Percentiles rank a stretch among this genome's conserved stretches.
These are phyloP conservation scores for Fukomys damarensis DNA, from an alignment of 2,113 vertebrate genomes.

Conservation along the genomic window DNA sequence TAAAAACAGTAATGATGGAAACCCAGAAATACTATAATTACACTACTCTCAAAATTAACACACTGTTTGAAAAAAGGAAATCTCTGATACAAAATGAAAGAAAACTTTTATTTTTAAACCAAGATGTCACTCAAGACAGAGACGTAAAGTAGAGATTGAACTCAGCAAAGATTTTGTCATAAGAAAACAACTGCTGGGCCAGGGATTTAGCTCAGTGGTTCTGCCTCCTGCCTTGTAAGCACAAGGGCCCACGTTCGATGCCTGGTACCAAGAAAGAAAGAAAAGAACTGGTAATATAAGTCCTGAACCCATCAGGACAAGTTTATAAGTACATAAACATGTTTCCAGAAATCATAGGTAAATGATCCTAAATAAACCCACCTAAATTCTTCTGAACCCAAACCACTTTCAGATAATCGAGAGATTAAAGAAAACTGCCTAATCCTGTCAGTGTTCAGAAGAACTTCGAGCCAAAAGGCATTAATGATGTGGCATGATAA, in stretches of 20 bases:
- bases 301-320: neutral
- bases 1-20: constrained; percentile 8
- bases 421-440: neutral
- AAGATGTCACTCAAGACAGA: neutral
- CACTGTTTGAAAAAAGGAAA: constrained; percentile 25
- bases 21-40: neutral
- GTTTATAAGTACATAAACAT: constrained; percentile 2
- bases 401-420: neutral
- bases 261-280: no score
- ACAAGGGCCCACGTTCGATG: no score
- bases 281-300: neutral
- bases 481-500: neutral
- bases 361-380: constrained; percentile 6
- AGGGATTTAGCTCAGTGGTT: no score
- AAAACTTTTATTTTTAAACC: neutral
- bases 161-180: neutral
- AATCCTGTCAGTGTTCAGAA: neutral
- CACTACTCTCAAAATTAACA: neutral
- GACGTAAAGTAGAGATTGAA: neutral
- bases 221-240: no score
- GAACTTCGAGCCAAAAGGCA: neutral
- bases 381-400: neutral
- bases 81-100: neutral
- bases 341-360: neutral
- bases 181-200: no score